phyloP scores from a whole-genome alignment of 2,888 invertebrate species.

The Lasioglossum figueresi region DNA sequence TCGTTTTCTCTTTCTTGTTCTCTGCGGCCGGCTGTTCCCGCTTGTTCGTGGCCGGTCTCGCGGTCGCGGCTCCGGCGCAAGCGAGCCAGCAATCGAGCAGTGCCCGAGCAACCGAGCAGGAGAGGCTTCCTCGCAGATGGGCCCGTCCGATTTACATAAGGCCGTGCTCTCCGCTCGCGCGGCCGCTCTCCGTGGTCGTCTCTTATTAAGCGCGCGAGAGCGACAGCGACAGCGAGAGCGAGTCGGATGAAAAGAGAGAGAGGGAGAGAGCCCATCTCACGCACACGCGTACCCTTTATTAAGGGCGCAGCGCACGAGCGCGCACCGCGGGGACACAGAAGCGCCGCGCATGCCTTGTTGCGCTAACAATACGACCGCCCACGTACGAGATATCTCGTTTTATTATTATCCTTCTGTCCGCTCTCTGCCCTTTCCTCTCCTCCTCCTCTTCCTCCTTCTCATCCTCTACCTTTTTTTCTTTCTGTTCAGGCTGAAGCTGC shows the following conservation, averaged over 20 bases:
- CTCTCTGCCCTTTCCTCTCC: slow-evolving; percentile 48
- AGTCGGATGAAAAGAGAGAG: too few relatives aligned
- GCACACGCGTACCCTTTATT: slow-evolving; percentile 76
- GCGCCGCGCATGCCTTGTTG: slow-evolving; percentile 82
- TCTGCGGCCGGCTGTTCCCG: slow-evolving; percentile 25
- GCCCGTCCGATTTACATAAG: slow-evolving; percentile 76
- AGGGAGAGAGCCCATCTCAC: slow-evolving; percentile 45
- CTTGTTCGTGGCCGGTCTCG: slow-evolving; percentile 13
- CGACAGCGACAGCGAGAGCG: neutral
- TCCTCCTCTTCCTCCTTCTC: neutral
- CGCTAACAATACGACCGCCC: slow-evolving; percentile 83
- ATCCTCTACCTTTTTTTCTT: neutral
- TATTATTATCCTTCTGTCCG: slow-evolving; percentile 79
- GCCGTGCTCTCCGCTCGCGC: slow-evolving; percentile 65
- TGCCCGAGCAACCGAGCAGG: neutral
- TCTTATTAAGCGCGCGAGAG: slow-evolving; percentile 74
- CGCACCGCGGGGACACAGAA: slow-evolving; percentile 77
- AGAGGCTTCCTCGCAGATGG: slow-evolving; percentile 68
- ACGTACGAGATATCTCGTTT: slow-evolving; percentile 82
- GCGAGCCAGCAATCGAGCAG: neutral
- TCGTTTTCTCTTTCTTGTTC: slow-evolving; percentile 27
- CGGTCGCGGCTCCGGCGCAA: neutral
- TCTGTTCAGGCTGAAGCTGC: neutral
- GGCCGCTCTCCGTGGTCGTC: slow-evolving; percentile 50
- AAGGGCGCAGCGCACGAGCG: slow-evolving; percentile 74